phyloP scores from a whole-genome alignment of 2,797 vertebrate genomes.

The Acanthurus leucopareius region DNA sequence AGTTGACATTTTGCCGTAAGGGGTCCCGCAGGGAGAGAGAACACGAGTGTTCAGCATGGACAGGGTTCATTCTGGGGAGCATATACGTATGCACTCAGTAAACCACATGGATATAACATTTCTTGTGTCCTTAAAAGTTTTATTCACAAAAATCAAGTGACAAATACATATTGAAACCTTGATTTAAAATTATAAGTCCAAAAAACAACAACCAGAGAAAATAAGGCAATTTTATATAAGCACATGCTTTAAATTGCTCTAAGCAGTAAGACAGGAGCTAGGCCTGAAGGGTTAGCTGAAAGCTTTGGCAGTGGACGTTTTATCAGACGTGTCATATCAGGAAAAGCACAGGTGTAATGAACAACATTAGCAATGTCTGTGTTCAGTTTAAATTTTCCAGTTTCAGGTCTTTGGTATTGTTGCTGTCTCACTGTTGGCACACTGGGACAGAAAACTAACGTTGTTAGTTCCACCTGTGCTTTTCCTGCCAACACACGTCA shows the following conservation, averaged over 20 bases:
- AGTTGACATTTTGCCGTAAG: constrained; percentile 57
- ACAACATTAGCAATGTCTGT: constrained; percentile 28
- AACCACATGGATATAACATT: constrained; percentile 42
- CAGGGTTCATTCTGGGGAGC: constrained; percentile 41
- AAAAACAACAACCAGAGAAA: background rate
- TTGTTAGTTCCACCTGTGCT: constrained; percentile 20
- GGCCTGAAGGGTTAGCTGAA: background rate
- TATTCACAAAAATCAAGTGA: constrained; percentile 10
- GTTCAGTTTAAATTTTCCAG: background rate
- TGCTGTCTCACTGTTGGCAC: background rate
- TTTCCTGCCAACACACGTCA: background rate
- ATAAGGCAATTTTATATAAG: background rate
- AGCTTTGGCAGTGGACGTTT: background rate
- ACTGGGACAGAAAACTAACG: constrained; percentile 13
- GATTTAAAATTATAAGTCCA: background rate
- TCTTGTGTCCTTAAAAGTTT: constrained; percentile 12
- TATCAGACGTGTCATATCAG: background rate
- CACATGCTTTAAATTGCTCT: background rate
- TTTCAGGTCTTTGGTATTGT: background rate
- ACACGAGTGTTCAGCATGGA: constrained; percentile 34
- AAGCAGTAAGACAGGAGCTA: background rate
- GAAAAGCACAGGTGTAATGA: constrained; percentile 17
- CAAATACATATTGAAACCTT: background rate
- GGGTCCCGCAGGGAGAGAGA: constrained; percentile 28
- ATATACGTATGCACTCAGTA: constrained; percentile 11